A percentile compares a stretch with the other conserved stretches of the same genome.
phyloP scores from a whole-genome alignment of 1,140 invertebrate species.

The Apocrypta bakeri region DNA sequence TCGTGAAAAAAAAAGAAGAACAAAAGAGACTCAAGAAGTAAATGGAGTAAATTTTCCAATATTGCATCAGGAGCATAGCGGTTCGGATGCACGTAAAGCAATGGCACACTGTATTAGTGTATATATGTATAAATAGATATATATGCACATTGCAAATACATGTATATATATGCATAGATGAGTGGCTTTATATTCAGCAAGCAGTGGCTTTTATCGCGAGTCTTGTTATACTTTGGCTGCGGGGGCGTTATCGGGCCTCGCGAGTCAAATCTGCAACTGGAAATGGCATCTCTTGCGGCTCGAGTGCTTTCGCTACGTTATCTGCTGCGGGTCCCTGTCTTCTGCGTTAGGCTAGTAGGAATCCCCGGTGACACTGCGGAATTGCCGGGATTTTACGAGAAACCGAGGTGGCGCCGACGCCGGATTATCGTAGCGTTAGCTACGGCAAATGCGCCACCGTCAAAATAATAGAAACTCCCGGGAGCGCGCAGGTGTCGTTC shows the following conservation, averaged over 20 bases:
- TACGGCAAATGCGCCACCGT: neutral
- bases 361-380: constrained; percentile 35
- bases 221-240: neutral
- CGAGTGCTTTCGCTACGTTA: constrained; percentile 7
- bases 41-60: neutral
- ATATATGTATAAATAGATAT: no score
- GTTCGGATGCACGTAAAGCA: neutral
- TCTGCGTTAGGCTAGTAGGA: constrained; percentile 19
- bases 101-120: no score
- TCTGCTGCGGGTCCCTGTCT: neutral
- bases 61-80: no score
- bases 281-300: constrained; percentile 49
- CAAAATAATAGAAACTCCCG: constrained; percentile 34
- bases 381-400: constrained; percentile 46
- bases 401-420: constrained; percentile 7
- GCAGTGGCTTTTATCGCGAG: constrained; percentile 35
- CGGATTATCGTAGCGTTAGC: constrained; percentile 20
- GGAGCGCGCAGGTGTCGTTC: constrained; percentile 23
- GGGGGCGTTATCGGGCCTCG: constrained; percentile 49
- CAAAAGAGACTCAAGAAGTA: neutral
- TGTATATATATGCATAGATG: neutral
- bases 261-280: constrained; percentile 56
- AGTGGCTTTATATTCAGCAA: constrained; percentile 15
- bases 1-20: no score
- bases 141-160: no score